Conservation (phyloP, 1,140 invertebrate genomes). For the Whitmania pigra region DNA sequence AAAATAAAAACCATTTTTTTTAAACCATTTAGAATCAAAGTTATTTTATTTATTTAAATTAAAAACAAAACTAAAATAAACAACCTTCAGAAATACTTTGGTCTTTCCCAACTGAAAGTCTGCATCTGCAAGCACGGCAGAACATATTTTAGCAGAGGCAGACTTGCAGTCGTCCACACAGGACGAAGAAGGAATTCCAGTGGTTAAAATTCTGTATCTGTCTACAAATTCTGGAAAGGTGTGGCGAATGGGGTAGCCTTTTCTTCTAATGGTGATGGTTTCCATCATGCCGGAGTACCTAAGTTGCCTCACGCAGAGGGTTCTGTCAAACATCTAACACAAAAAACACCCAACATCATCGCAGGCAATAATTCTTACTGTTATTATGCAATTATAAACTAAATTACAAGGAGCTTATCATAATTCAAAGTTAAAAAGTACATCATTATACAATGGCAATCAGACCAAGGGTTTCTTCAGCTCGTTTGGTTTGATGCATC, state of each 20-base stretch:
- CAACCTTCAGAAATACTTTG: constrained; percentile 86
- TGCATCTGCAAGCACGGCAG: constrained; percentile 70
- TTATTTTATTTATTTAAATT: too few species aligned
- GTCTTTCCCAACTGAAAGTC: constrained; percentile 94
- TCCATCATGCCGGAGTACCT: constrained; percentile 99
- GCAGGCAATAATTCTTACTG: too few species aligned
- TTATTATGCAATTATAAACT: too few species aligned
- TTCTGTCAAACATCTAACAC: constrained; percentile 87
- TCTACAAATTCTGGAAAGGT: constrained; percentile 89
- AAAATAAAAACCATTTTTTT: too few species aligned
- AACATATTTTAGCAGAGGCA: constrained; percentile 79
- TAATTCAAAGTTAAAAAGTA: too few species aligned
- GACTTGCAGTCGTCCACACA: constrained; percentile 58
- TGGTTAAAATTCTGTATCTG: constrained; percentile 82
- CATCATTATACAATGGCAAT: neutral
- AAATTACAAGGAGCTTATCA: too few species aligned
- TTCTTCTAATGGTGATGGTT: constrained; percentile 86
- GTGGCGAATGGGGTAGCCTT: constrained; percentile 93
- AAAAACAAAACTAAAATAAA: neutral
- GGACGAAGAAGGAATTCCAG: constrained; percentile 79
- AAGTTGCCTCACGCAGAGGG: constrained; percentile 84
- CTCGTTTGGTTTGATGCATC: constrained; percentile 98
- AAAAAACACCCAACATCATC: neutral
- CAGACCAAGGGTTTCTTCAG: constrained; percentile 66
- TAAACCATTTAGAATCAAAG: too few species aligned